phyloP scores from a whole-genome alignment of 2,888 invertebrate species.

The Drosophila kuntzei region DNA sequence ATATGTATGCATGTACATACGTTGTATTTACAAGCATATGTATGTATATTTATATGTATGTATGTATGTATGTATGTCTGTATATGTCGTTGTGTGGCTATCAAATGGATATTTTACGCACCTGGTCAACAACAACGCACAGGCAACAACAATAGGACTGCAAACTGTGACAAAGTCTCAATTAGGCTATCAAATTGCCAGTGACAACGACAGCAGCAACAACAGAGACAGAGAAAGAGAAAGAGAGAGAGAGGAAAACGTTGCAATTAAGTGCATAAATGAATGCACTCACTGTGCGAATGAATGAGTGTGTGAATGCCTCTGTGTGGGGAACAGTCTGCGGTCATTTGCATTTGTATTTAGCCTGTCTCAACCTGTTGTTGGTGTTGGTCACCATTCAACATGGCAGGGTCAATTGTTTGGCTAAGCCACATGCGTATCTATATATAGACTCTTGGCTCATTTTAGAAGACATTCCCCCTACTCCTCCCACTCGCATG shows the following conservation, averaged over 20 bases:
- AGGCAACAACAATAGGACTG: conserved; percentile 49
- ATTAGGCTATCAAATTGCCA: conserved; percentile 77
- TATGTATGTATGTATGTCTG: neutral
- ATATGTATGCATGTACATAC: conserved; percentile 13
- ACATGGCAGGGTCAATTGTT: conserved; percentile 51
- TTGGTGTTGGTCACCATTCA: conserved; percentile 50
- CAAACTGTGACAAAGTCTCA: conserved; percentile 80
- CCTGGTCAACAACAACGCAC: conserved; percentile 36
- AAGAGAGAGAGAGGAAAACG: conserved; percentile 27
- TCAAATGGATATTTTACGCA: conserved; percentile 52
- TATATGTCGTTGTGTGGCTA: conserved; percentile 27
- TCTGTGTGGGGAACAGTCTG: conserved; percentile 34
- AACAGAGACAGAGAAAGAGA: conserved; percentile 8
- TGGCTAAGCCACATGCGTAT: conserved; percentile 23
- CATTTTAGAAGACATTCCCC: conserved; percentile 7
- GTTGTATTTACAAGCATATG: too few relatives aligned
- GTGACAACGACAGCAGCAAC: conserved; percentile 26
- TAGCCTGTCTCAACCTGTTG: conserved; percentile 58
- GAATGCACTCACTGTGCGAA: conserved; percentile 52
- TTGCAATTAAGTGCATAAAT: conserved; percentile 72
- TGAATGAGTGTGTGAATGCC: conserved; percentile 7
- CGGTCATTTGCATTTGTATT: conserved; percentile 46
- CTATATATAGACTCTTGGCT: conserved; percentile 26
- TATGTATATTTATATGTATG: neutral
- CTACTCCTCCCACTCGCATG: neutral